Evolutionary conservation across 2,888 invertebrate genomes (phyloP).

Genomic region (Nomada goodeniana): DNA sequence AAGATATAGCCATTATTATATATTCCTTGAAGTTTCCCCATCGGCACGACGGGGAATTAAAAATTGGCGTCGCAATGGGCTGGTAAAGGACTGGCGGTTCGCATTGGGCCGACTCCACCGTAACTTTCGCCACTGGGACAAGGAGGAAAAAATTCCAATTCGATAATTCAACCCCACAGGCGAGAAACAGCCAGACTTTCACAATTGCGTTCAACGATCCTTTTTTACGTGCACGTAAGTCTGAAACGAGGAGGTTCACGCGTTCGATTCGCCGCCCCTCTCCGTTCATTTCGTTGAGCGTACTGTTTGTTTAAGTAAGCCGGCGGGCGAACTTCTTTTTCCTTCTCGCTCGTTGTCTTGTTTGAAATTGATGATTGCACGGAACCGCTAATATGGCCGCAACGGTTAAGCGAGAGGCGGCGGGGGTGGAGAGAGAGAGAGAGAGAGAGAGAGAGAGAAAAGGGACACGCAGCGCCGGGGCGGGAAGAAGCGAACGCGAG

Average conservation of each 20-base stretch:
- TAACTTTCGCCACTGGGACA: constrained; percentile 5
- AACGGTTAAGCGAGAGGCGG: constrained; percentile 68
- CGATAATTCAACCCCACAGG: no score
- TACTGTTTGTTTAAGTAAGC: constrained; percentile 77
- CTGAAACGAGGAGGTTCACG: constrained; percentile 47
- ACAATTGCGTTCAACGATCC: no score
- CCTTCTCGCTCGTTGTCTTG: constrained; percentile 53
- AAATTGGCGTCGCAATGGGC: no score
- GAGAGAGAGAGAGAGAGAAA: constrained; percentile 31
- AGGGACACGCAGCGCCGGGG: neutral
- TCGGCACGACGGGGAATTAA: no score
- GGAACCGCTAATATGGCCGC: constrained; percentile 74
- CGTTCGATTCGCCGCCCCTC: constrained; percentile 43
- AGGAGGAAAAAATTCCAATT: no score
- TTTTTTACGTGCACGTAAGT: constrained; percentile 9
- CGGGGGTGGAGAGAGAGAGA: constrained; percentile 36
- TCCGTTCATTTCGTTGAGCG: constrained; percentile 66
- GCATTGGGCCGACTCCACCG: neutral
- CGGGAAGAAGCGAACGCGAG: constrained; percentile 6
- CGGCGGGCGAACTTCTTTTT: constrained; percentile 67
- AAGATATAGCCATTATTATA: no score
- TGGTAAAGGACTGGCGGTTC: no score
- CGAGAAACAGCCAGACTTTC: no score
- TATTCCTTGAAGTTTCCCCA: no score
- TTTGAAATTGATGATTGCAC: constrained; percentile 73